A percentile compares a stretch with the other conserved stretches of the same genome.
Evolutionary conservation across 1,140 invertebrate species (phyloP).

Genomic region (Ceratina calcarata): DNA sequence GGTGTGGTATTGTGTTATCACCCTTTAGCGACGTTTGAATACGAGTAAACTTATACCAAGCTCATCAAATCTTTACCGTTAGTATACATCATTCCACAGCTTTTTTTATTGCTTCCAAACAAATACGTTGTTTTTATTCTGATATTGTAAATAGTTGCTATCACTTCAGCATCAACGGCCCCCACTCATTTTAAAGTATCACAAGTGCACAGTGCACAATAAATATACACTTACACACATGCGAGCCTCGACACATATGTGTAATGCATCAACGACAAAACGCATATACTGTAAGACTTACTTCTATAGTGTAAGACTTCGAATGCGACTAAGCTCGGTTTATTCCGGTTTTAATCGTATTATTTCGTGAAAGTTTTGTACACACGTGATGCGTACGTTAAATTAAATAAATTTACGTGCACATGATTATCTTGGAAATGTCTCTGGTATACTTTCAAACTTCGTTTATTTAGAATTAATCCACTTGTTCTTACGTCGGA

Average conservation of each 20-base stretch:
- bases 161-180: slow-evolving; percentile 6
- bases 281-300: not conserved
- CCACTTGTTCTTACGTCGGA: too few relatives aligned
- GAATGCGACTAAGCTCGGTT: slow-evolving; percentile 19
- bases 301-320: not conserved
- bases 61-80: slow-evolving; percentile 62
- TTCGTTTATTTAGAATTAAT: too few relatives aligned
- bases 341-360: slow-evolving; percentile 36
- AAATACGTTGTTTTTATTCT: slow-evolving; percentile 23
- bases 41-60: slow-evolving; percentile 2
- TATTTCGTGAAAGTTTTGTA: slow-evolving; percentile 18
- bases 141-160: slow-evolving; percentile 23
- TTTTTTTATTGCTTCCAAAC: slow-evolving; percentile 17
- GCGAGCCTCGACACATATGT: not conserved
- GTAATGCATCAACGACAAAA: slow-evolving; percentile 12
- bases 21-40: not conserved
- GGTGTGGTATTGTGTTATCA: not conserved
- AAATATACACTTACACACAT: not conserved
- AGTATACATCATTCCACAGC: slow-evolving; percentile 58
- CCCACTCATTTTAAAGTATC: slow-evolving; percentile 19
- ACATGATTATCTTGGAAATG: not conserved
- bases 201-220: not conserved
- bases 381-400: slow-evolving; percentile 31
- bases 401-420: slow-evolving; percentile 3
- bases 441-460: too few relatives aligned